Evolutionary conservation across 2,113 vertebrate species (phyloP).

Genomic region (Pollachius pollachius): DNA sequence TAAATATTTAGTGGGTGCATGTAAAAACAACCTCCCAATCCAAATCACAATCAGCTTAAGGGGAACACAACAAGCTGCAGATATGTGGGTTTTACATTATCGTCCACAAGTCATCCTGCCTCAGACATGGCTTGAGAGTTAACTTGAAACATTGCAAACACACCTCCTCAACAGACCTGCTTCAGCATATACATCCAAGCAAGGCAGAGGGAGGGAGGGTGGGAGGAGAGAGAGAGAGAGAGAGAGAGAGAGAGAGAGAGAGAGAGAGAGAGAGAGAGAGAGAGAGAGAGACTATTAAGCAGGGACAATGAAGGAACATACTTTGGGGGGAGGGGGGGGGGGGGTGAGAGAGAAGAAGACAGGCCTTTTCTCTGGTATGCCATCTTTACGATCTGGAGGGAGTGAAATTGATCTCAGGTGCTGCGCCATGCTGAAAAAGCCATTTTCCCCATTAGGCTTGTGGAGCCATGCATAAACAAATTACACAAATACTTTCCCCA

Average conservation of each 20-base stretch:
- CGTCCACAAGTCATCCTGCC: constrained; percentile 9
- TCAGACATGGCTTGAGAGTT: constrained; percentile 7
- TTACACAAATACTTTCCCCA: constrained; percentile 68
- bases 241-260: constrained; percentile 31
- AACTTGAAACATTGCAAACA: constrained; percentile 6
- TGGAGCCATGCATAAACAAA: constrained; percentile 70
- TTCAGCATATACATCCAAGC: constrained; percentile 18
- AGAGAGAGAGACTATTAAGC: constrained; percentile 45
- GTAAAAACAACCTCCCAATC: constrained; percentile 10
- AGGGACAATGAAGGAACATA: constrained; percentile 29
- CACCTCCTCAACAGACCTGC: not conserved
- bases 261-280: constrained; percentile 42
- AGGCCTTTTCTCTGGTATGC: constrained; percentile 48
- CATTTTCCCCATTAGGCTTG: constrained; percentile 63
- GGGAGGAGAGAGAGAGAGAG: not conserved
- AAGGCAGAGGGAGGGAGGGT: not conserved
- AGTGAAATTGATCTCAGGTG: constrained; percentile 73
- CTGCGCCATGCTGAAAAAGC: constrained; percentile 55
- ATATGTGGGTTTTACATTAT: constrained; percentile 12
- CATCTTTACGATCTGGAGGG: constrained; percentile 69
- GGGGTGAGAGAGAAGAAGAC: too few species aligned
- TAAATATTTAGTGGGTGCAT: constrained; percentile 23
- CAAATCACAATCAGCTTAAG: constrained; percentile 4
- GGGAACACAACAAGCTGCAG: constrained; percentile 6
- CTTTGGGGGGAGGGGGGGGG: not conserved